Evolutionary conservation across 2,113 vertebrate species (phyloP), one percentile per base, ranked within the genome.

Genomic region (Dromas ardeola): DNA sequence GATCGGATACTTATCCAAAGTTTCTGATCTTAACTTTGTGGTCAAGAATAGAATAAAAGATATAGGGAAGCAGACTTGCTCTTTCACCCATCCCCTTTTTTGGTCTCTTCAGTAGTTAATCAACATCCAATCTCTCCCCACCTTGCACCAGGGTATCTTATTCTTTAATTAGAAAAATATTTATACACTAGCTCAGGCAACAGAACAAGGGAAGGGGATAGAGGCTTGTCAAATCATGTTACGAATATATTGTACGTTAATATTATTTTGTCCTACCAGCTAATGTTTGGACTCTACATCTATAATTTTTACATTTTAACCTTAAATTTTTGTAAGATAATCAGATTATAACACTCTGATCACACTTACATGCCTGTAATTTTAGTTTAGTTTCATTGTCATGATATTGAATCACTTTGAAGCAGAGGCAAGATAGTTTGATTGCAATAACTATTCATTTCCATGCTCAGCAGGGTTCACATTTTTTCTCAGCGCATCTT

Each of bases 1-100:
- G 32, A 63, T 63, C 2, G 2, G 30, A 50, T 58, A n/a, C 36
- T 65, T 70, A 29, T 0, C 9, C 3, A 14, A 53, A 23, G 11
- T 79, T 94, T 74, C 34, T 56, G 13, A 34, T 71, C 12, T 81
- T 79, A 52, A 40, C 71, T 81, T 52, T 95, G 6, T 86, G 23
- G 67, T 82, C 12, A 74, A 84, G 26, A 81, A 43, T 13, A 32
- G 23, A 89, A 90, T 53, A 55, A 67, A 90, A 79, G 50, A 29
- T 65, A 58, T 3, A 34, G 13, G 23, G 43, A 84, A 93, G 14
- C 29, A 94, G 43, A 45, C 26, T 79, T 90, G 12, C 26, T 52
- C 34, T 89, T 84, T 91, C 55, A 92, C 22, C 13, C 11, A 34
- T 30, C 18, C 11, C 1, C 14, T 36, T 47, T 74, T 67, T 53